Evolutionary conservation across 2,888 invertebrate genomes (phyloP), one percentile per base, ranked within the genome.

Genomic region (Xylocampa areola): DNA sequence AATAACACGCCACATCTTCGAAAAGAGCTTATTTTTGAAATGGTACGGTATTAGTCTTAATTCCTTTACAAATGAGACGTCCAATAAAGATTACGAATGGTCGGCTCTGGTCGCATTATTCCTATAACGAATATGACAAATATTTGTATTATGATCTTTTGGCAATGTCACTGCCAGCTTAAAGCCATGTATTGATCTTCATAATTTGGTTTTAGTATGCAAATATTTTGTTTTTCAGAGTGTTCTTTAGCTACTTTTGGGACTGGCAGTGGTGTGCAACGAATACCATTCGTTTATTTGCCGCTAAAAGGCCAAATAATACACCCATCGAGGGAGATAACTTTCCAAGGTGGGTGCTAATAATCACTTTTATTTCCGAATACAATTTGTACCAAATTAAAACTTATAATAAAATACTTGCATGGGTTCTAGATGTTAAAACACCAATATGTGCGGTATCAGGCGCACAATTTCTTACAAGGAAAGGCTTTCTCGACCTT

Each of bases 271-370:
- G 94, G 95, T 21, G 90, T 95, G 39, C 97, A 98, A 86, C 96
- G 96, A 82, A 97, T 98, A 74, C 98, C 98, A 16, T 97, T 97
- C 85, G 97, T 98, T 14, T 97, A 97, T 86, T 92, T 98, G 70
- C 98, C 98, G 13, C 92, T 97, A 65, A 96, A 97, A 82, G 97
- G 97, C 35, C 98, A 98, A 92, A 97, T 98, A 74, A 96, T 98
- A 76, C 97, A 98, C 90, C 98, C 98, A 1, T 97, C 97, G 68
- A 96, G 96, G 77, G 97, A 98, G 92, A 97, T 98, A 81, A 96
- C 95, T 77, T 97, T 98, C 87, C 94, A 96, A 89, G 97, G 97
- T 97, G 7, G 64, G 72, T 37, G 80, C 37, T 36, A 16, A 33
- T 11, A 7, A 2, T 29, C 2, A 36, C 13, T 33, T 43, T 29